These are phyloP conservation scores for Tridacna gigas DNA, from an alignment of 2,888 invertebrate genomes.

Conservation along the genomic window DNA sequence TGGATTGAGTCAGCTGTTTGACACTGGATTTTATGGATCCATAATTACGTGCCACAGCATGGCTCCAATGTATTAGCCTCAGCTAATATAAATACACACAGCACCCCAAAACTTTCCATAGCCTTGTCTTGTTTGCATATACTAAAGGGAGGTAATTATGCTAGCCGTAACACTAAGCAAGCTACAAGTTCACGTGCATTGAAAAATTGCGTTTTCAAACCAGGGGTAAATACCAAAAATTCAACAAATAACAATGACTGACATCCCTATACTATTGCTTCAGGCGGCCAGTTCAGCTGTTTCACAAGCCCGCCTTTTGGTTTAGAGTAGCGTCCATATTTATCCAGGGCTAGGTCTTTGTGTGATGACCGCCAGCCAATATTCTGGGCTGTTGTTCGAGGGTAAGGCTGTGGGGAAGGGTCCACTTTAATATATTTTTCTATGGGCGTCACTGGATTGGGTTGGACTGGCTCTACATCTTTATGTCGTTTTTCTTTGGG, in stretches of 20 bases:
- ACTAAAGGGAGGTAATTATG: no score
- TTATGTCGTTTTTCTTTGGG: slow-evolving; percentile 70
- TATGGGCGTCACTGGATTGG: slow-evolving; percentile 81
- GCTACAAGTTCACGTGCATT: no score
- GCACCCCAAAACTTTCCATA: no score
- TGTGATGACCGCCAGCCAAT: slow-evolving; percentile 83
- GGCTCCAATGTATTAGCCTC: no score
- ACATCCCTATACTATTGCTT: slow-evolving; percentile 71
- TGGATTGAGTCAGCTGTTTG: no score
- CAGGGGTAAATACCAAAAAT: no score
- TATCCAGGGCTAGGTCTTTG: slow-evolving; percentile 76
- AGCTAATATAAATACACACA: no score
- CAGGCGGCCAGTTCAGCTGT: slow-evolving; percentile 84
- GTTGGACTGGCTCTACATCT: slow-evolving; percentile 70
- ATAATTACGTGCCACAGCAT: no score
- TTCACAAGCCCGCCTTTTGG: slow-evolving; percentile 82
- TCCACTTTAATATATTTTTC: slow-evolving; percentile 81
- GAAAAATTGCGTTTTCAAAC: no score
- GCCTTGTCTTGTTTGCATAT: no score
- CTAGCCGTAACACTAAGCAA: no score
- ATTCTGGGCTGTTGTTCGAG: slow-evolving; percentile 79
- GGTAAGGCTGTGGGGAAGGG: slow-evolving; percentile 82
- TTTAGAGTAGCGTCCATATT: slow-evolving; percentile 82
- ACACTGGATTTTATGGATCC: no score
- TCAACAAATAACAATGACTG: background rate